Conservation (phyloP, 2,113 vertebrate genomes). For the Amazona vittata region DNA sequence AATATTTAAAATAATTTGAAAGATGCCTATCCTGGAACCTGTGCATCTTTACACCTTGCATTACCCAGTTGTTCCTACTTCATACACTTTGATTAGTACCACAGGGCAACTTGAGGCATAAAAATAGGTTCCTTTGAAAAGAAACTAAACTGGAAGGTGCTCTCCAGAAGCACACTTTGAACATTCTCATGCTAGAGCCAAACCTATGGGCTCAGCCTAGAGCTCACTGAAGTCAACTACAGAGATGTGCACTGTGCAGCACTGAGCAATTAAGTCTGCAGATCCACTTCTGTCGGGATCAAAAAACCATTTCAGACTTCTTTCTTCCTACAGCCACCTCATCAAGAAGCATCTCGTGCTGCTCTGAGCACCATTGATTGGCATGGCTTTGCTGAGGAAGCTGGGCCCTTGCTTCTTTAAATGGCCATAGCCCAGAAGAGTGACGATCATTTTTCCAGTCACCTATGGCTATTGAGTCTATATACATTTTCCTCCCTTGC, state of each 20-base stretch:
- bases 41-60: not conserved
- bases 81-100: not conserved
- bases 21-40: not conserved
- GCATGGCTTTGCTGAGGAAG: not conserved
- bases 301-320: not conserved
- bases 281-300: not conserved
- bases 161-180: not conserved
- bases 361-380: not conserved
- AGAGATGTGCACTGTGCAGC: accelerated
- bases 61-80: not conserved
- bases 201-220: not conserved
- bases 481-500: not conserved
- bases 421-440: not conserved
- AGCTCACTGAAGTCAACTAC: not conserved
- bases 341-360: not conserved
- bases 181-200: not conserved
- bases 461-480: not conserved
- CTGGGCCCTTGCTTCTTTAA: not conserved
- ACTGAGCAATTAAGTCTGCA: not conserved
- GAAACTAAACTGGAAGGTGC: not conserved
- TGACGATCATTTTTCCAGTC: accelerated
- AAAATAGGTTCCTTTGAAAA: not conserved
- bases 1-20: not conserved
- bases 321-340: not conserved
- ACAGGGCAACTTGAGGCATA: not conserved